Evolutionary conservation across 1,140 invertebrate genomes (phyloP).

Genomic region (Radopholus similis): DNA sequence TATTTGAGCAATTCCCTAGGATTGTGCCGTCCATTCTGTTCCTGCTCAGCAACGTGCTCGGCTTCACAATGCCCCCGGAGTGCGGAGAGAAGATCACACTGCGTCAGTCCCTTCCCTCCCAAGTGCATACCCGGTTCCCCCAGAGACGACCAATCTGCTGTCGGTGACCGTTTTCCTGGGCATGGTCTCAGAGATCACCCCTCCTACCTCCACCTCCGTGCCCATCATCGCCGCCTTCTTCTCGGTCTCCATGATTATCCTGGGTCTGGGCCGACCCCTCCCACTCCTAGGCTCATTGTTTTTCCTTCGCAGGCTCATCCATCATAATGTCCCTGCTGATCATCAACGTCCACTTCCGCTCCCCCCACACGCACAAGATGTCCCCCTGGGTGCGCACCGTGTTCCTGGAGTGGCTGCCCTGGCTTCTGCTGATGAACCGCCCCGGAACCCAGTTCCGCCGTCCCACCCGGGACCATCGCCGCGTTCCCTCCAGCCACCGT

Average conservation of each 20-base stretch:
- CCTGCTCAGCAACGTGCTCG: constrained; percentile 76
- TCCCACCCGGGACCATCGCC: constrained; percentile 17
- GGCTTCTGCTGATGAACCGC: constrained; percentile 85
- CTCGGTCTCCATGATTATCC: constrained; percentile 53
- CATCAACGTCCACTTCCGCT: constrained; percentile 52
- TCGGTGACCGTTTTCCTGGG: constrained; percentile 90
- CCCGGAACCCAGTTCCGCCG: constrained; percentile 64
- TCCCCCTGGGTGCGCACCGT: constrained; percentile 69
- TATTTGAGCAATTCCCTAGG: too few species aligned
- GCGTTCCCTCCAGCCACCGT: too few species aligned
- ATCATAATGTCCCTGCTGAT: constrained; percentile 53
- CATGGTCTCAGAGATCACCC: constrained; percentile 77
- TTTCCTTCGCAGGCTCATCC: too few species aligned
- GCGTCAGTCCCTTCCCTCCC: too few species aligned
- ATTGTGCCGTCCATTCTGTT: constrained; percentile 78
- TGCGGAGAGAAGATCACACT: constrained; percentile 76
- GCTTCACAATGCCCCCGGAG: constrained; percentile 87
- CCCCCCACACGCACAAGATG: constrained; percentile 53
- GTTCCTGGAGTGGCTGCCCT: constrained; percentile 92
- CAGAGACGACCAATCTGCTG: constrained; percentile 76
- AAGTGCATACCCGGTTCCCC: too few species aligned
- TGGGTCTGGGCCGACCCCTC: too few species aligned
- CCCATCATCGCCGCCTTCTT: constrained; percentile 70
- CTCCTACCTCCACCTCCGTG: constrained; percentile 75
- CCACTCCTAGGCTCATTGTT: too few species aligned